Conservation (phyloP, 2,888 invertebrate species). For the Amphimallon solstitiale region DNA sequence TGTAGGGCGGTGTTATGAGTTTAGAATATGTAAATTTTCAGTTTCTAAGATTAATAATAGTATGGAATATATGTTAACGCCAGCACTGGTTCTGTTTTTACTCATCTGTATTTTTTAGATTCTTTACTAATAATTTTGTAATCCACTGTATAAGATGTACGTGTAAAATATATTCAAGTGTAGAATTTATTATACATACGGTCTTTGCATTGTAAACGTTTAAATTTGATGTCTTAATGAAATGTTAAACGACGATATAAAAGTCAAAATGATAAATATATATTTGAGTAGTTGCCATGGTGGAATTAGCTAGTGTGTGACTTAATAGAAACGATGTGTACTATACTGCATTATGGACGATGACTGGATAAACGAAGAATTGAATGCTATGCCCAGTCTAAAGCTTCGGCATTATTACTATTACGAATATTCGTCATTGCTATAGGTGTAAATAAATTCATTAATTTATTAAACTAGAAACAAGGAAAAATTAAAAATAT, state of each 20-base stretch:
- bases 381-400: neutral
- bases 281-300: conserved; percentile 3
- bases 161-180: too few relatives aligned
- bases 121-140: too few relatives aligned
- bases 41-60: too few relatives aligned
- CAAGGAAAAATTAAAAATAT: too few relatives aligned
- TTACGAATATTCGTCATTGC: neutral
- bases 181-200: too few relatives aligned
- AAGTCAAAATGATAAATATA: conserved; percentile 3
- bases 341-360: conserved; percentile 35
- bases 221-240: conserved; percentile 12
- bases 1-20: too few relatives aligned
- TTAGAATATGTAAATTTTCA: too few relatives aligned
- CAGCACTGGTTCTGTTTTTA: too few relatives aligned
- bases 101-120: too few relatives aligned
- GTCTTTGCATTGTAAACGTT: neutral
- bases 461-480: too few relatives aligned
- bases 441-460: neutral
- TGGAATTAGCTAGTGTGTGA: neutral
- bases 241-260: neutral
- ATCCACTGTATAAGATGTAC: too few relatives aligned
- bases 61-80: too few relatives aligned
- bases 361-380: conserved; percentile 44
- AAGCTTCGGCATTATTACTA: neutral
- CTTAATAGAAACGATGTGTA: neutral